A percentile compares a stretch with the other conserved stretches of the same genome.
These are phyloP conservation scores for Mamestra configurata DNA, from an alignment of 1,140 invertebrate genomes.

Conservation along the genomic window DNA sequence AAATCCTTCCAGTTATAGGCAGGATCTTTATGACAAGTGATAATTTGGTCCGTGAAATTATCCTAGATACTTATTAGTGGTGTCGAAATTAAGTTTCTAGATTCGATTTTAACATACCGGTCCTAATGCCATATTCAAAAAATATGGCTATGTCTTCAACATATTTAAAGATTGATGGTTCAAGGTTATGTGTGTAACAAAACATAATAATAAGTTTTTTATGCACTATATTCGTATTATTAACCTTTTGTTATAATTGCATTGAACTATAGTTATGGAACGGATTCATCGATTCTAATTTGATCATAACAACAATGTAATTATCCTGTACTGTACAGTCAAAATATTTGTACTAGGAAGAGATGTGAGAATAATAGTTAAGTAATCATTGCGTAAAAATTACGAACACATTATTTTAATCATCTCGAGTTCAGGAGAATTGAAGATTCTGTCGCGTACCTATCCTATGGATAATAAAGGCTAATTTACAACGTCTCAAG, in stretches of 20 bases:
- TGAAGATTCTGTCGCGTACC: no score
- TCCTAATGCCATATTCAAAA: not conserved
- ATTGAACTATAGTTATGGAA: constrained; percentile 4
- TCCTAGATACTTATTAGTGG: not conserved
- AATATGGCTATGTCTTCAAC: constrained; percentile 1
- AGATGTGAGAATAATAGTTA: no score
- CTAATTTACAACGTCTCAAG: not conserved
- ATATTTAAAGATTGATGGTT: not conserved
- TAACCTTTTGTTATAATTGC: constrained; percentile 38
- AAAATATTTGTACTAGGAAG: not conserved
- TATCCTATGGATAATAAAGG: not conserved
- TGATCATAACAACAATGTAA: not conserved
- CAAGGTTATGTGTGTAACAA: constrained; percentile 22
- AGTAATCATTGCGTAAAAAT: no score
- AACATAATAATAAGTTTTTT: constrained; percentile 18
- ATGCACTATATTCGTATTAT: not conserved
- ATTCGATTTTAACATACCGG: not conserved
- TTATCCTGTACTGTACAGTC: not conserved
- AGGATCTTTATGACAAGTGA: no score
- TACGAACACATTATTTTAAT: no score
- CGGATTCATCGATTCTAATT: constrained; percentile 15
- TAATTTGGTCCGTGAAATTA: not conserved
- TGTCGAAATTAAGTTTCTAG: not conserved
- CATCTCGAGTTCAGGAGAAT: no score
- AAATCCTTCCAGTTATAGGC: no score